Evolutionary conservation across 1,140 invertebrate genomes (phyloP), one percentile per base, ranked within the genome.

Genomic region (Goniozus legneri): DNA sequence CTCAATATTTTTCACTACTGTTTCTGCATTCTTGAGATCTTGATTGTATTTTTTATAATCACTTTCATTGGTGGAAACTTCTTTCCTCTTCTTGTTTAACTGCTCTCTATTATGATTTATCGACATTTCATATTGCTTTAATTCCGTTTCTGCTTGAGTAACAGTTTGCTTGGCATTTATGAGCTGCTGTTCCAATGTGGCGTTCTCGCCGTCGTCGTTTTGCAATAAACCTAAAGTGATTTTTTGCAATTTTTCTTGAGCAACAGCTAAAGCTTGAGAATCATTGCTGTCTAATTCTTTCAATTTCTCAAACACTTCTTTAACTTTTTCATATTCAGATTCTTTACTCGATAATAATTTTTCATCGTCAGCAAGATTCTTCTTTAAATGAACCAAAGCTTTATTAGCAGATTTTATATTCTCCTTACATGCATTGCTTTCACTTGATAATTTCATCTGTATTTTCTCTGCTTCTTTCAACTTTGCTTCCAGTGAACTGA

Each of bases 111-210:
- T 81, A 64, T 92, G 85, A 42, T 81, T 79, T 45, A 92, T 72
- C 65, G 85, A 83, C 85, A 92, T 91, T 52, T 83, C 79, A 8
- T 84, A 84, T 47, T 89, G 85, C 52, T 91, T 89, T 7, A 84
- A 82, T 36, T 89, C 86, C 0, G 91, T 95, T 58, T 88, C 84
- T 1, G 89, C 86, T 55, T 86, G 81, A 13, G 84, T 84, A 6
- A 87, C 80, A 41, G 82, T 82, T 58, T 86, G 81, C 59, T 90
- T 88, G 0, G 88, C 87, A 66, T 78, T 82, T 59, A 94, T 94
- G 1, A 96, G 75, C 65, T 96, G 92, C 54, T 95, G 90, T 66
- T 92, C 87, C 14, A 97, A 75, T 3, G 92, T 92, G n/a, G 88
- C 83, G 44, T 85, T 85, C 67, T 87, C 80, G 12, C 92, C 91